A percentile compares a stretch with the other conserved stretches of the same genome.
phyloP scores from a whole-genome alignment of 2,113 vertebrate species.

The Sinosuthora webbiana region DNA sequence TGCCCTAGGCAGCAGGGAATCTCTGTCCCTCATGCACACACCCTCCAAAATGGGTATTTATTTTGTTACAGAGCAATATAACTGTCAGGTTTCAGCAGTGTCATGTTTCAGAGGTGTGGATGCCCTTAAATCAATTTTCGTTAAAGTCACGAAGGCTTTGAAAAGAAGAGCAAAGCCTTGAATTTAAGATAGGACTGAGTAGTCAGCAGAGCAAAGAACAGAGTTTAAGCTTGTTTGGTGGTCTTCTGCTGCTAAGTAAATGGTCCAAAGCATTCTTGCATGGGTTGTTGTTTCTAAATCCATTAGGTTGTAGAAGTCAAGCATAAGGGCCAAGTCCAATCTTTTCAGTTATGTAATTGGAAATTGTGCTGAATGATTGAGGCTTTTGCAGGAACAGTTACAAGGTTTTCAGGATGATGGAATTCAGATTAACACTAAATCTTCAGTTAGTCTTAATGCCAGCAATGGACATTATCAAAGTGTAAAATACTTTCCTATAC shows the following conservation, averaged over 20 bases:
- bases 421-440: neutral
- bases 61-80: neutral
- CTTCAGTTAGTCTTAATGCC: neutral
- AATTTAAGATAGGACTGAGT: neutral
- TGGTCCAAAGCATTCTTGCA: neutral
- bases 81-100: neutral
- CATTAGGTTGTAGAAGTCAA: neutral
- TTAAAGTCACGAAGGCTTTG: neutral
- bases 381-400: neutral
- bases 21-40: neutral
- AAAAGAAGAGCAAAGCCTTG: neutral
- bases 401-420: neutral
- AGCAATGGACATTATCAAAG: neutral
- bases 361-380: neutral
- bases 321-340: neutral
- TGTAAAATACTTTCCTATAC: neutral
- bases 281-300: neutral
- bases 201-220: neutral
- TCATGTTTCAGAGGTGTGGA: neutral
- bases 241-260: neutral
- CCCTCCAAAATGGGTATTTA: neutral
- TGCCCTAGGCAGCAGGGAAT: neutral
- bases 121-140: neutral
- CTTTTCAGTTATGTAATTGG: neutral
- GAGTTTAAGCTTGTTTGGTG: neutral